Conservation (phyloP, 2,888 invertebrate genomes). For the Dasysyrphus albostriatus region DNA sequence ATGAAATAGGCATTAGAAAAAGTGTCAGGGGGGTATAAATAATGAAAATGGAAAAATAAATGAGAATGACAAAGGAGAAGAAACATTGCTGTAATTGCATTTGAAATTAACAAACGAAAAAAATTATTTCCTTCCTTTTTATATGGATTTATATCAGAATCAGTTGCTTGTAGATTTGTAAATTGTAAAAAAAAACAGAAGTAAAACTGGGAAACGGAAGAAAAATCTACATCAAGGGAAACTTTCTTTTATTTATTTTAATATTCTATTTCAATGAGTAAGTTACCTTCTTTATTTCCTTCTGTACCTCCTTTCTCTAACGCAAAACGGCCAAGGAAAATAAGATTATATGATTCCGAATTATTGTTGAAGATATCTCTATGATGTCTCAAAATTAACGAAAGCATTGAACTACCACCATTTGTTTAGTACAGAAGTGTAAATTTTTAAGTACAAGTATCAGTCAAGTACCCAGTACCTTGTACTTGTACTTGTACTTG, state of each 20-base stretch:
- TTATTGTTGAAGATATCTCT: too few species aligned
- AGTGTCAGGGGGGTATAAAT: not conserved
- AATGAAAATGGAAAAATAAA: not conserved
- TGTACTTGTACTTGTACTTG: too few species aligned
- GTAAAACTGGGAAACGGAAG: constrained; percentile 11
- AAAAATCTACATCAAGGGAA: constrained; percentile 22
- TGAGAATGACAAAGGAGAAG: constrained; percentile 19
- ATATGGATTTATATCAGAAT: constrained; percentile 59
- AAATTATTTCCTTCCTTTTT: constrained; percentile 61
- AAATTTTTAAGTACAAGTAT: too few species aligned
- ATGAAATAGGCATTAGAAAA: not conserved
- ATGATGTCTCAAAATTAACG: too few species aligned
- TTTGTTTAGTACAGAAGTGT: too few species aligned
- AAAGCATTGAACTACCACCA: too few species aligned
- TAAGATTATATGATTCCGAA: too few species aligned
- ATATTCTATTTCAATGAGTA: constrained; percentile 42
- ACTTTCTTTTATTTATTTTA: constrained; percentile 56
- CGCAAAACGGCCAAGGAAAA: too few species aligned
- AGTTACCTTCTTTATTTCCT: not conserved
- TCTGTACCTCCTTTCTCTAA: too few species aligned
- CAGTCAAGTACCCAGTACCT: too few species aligned
- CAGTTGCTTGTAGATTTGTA: constrained; percentile 1
- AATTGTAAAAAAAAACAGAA: not conserved
- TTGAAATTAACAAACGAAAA: constrained; percentile 52
- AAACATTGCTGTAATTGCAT: constrained; percentile 38